phyloP scores from a whole-genome alignment of 2,797 vertebrate genomes.

The Gymnothorax reevesii region DNA sequence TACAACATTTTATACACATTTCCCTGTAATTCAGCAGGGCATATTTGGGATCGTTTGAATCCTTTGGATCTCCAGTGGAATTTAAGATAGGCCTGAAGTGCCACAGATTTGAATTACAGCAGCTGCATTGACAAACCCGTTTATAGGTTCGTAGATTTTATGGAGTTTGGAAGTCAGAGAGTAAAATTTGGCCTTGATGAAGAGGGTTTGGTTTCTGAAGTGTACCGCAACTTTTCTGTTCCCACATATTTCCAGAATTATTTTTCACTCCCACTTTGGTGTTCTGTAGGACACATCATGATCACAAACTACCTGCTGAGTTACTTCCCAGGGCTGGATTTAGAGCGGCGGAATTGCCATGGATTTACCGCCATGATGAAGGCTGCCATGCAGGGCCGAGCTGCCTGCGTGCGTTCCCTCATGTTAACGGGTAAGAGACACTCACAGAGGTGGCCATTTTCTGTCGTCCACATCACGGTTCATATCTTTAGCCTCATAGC shows the following conservation, averaged over 20 bases:
- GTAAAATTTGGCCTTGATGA: background rate
- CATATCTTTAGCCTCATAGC: background rate
- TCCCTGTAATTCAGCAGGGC: too few species aligned
- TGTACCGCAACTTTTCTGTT: background rate
- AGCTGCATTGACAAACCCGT: too few species aligned
- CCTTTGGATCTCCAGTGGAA: too few species aligned
- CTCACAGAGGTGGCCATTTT: background rate
- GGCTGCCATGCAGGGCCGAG: slow-evolving; percentile 90
- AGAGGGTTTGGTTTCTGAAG: background rate
- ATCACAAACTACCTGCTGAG: slow-evolving; percentile 90
- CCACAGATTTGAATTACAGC: too few species aligned
- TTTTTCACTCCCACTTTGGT: slow-evolving; percentile 20
- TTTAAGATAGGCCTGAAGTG: too few species aligned
- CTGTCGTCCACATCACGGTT: background rate
- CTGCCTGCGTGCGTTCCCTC: slow-evolving; percentile 81
- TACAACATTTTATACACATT: too few species aligned
- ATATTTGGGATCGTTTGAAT: too few species aligned
- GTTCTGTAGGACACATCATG: slow-evolving; percentile 76
- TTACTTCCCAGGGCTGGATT: slow-evolving; percentile 90
- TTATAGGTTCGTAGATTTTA: too few species aligned
- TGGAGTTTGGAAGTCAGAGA: too few species aligned
- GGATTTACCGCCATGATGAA: slow-evolving; percentile 97
- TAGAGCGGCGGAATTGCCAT: slow-evolving; percentile 89
- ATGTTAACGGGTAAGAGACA: slow-evolving; percentile 83
- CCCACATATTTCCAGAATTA: background rate